Conservation (phyloP, 2,797 vertebrate species). For the Sebastolobus alascanus region DNA sequence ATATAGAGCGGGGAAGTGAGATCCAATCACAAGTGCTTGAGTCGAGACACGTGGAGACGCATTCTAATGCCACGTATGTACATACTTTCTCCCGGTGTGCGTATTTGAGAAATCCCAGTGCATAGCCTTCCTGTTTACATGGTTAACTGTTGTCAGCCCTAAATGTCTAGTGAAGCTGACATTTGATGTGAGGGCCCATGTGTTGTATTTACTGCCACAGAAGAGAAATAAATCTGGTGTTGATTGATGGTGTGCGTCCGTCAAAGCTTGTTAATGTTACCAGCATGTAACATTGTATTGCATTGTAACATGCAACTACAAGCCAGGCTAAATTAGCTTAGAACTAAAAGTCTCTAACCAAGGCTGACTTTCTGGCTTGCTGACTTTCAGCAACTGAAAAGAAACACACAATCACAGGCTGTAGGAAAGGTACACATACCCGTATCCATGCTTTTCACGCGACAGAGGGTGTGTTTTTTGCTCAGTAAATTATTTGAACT, state of each 20-base stretch:
- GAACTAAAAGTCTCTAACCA: background rate
- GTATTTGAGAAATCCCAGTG: too few relatives aligned
- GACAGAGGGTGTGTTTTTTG: background rate
- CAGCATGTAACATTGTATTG: background rate
- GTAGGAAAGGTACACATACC: background rate
- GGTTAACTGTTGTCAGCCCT: background rate
- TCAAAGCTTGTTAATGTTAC: background rate
- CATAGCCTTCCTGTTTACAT: too few relatives aligned
- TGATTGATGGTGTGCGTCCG: background rate
- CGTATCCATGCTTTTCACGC: conserved; percentile 23
- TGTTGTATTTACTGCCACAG: background rate
- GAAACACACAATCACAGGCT: background rate
- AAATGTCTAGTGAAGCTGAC: background rate
- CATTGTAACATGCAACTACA: background rate
- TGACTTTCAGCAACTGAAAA: background rate
- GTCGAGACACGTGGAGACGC: too few relatives aligned
- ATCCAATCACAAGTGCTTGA: too few relatives aligned
- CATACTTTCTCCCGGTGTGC: too few relatives aligned
- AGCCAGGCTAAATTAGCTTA: background rate
- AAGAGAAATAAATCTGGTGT: background rate
- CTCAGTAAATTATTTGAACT: conserved; percentile 47
- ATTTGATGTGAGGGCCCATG: background rate
- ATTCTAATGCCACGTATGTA: too few relatives aligned
- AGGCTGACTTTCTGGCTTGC: background rate
- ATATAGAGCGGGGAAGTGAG: too few relatives aligned